Percentiles rank a stretch among this genome's conserved stretches.
phyloP scores from a whole-genome alignment of 2,888 invertebrate species.

The Lepidocyrtinus sp. region DNA sequence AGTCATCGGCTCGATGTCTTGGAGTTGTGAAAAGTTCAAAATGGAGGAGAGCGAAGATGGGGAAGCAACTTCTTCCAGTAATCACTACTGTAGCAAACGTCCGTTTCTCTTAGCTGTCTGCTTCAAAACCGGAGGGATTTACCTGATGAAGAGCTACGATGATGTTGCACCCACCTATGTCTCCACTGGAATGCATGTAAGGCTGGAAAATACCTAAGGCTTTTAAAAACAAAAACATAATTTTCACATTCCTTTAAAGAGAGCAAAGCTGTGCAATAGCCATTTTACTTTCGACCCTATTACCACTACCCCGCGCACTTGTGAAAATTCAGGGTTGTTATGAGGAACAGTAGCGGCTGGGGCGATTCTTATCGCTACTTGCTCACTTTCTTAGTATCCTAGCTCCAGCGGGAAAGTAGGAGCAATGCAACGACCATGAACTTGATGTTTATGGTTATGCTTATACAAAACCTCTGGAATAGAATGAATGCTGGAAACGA shows the following conservation, averaged over 20 bases:
- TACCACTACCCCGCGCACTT: too few relatives aligned
- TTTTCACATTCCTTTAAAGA: too few relatives aligned
- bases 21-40: slow-evolving; percentile 98
- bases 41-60: slow-evolving; percentile 94
- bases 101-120: slow-evolving; percentile 68
- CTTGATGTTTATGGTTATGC: slow-evolving; percentile 56
- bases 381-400: too few relatives aligned
- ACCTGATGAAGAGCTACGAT: slow-evolving; percentile 91
- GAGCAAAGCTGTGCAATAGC: too few relatives aligned
- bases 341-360: too few relatives aligned
- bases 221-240: too few relatives aligned
- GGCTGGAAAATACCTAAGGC: too few relatives aligned
- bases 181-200: slow-evolving; percentile 77
- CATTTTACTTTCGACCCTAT: too few relatives aligned
- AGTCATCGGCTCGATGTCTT: slow-evolving; percentile 93
- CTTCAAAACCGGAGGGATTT: slow-evolving; percentile 90
- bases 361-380: too few relatives aligned
- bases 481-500: not conserved
- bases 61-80: slow-evolving; percentile 71
- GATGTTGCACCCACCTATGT: slow-evolving; percentile 92
- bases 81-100: slow-evolving; percentile 67
- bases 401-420: slow-evolving; percentile 46
- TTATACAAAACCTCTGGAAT: slow-evolving; percentile 18
- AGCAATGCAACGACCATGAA: slow-evolving; percentile 44
- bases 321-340: too few relatives aligned